A percentile compares a stretch with the other conserved stretches of the same genome.
phyloP scores from a whole-genome alignment of 1,140 invertebrate genomes.

The Halesus radiatus region DNA sequence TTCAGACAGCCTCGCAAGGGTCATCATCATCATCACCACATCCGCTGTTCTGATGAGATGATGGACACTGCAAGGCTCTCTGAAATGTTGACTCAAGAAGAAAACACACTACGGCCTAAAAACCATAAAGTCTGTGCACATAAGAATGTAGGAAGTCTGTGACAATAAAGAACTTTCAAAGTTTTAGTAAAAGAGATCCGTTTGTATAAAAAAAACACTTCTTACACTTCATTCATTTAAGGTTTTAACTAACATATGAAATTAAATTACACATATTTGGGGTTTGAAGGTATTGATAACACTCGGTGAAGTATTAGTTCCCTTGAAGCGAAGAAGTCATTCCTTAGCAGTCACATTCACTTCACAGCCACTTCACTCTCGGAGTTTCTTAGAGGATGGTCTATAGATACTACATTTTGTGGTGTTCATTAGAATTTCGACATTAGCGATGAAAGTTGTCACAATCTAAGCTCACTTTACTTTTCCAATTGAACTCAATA shows the following conservation, averaged over 20 bases:
- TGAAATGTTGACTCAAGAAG: no score
- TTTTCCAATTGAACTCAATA: conserved; percentile 38
- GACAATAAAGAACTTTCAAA: no score
- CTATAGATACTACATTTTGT: conserved; percentile 24
- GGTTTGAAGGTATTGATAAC: not conserved
- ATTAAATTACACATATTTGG: conserved; percentile 2
- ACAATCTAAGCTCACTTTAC: conserved; percentile 1
- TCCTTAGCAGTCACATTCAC: conserved; percentile 23
- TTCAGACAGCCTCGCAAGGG: no score
- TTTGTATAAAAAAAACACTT: conserved; percentile 14
- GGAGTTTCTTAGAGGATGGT: conserved; percentile 7
- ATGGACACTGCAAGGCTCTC: no score
- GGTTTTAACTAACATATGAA: not conserved
- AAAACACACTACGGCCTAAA: no score
- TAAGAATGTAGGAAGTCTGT: no score
- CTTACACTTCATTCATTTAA: not conserved
- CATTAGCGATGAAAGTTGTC: conserved; percentile 2
- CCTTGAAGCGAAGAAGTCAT: not conserved
- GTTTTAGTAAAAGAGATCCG: not conserved
- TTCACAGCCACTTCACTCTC: conserved; percentile 51
- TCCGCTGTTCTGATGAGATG: no score
- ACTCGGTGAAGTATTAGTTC: not conserved
- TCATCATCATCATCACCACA: no score
- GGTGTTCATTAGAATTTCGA: not conserved
- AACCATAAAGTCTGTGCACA: no score